Evolutionary conservation across 2,113 vertebrate species (phyloP).

Genomic region (Pelobates fuscus): DNA sequence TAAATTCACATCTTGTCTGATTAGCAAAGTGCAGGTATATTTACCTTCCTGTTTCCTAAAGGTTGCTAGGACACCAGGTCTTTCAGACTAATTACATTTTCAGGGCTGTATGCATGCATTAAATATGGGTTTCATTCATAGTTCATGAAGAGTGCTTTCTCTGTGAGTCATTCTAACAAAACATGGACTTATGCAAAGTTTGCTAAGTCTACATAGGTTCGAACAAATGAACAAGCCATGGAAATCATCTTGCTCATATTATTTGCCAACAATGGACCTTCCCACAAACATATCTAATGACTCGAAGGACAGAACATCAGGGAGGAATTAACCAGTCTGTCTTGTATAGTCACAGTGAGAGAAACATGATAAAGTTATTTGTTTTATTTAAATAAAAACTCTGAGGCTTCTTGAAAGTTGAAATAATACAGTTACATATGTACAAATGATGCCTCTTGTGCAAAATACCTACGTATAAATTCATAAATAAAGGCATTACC

Average conservation of each 20-base stretch:
- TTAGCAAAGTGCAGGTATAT: conserved; percentile 8
- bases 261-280: not conserved
- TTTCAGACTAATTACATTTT: conserved; percentile 33
- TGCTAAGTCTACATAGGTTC: not conserved
- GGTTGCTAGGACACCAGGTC: conserved; percentile 22
- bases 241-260: not conserved
- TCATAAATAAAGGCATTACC: no score
- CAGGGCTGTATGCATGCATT: conserved; percentile 39
- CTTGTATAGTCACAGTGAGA: no score
- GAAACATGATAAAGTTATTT: no score
- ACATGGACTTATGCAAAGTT: conserved; percentile 15
- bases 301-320: no score
- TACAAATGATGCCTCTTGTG: no score
- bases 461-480: no score
- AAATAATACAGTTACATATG: no score
- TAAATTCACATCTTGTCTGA: not conserved
- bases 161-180: conserved; percentile 26
- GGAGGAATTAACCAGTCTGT: no score
- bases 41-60: conserved; percentile 22
- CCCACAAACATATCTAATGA: not conserved
- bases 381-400: no score
- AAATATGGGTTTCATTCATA: conserved; percentile 42
- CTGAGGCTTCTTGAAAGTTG: no score
- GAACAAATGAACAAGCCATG: not conserved
- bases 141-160: conserved; percentile 29